These are phyloP conservation scores for Conistra vaccinii DNA, from an alignment of 2,888 invertebrate genomes.

Conservation along the genomic window DNA sequence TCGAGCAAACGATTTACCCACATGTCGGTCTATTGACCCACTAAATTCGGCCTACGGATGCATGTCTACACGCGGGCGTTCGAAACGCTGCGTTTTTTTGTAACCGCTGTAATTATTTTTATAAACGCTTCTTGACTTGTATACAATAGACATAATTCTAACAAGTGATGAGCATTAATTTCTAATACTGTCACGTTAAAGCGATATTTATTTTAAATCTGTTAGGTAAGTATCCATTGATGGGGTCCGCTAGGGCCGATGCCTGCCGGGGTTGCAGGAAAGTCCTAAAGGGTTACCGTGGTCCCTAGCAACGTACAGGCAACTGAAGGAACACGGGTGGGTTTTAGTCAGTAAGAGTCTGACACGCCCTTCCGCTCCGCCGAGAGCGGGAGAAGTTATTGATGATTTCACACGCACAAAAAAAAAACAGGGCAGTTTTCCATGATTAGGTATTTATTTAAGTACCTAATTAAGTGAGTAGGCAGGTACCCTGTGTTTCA, in stretches of 20 bases:
- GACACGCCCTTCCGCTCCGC: no score
- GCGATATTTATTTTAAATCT: neutral
- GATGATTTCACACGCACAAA: no score
- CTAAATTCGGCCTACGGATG: conserved; percentile 26
- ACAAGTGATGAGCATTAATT: neutral
- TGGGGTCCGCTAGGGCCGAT: no score
- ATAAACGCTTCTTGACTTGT: neutral
- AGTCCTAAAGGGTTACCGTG: no score
- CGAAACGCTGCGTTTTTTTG: conserved; percentile 28
- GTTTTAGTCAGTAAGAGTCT: no score
- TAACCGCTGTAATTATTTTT: neutral
- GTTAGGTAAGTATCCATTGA: no score
- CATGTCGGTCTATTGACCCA: conserved; percentile 58
- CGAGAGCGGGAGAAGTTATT: no score
- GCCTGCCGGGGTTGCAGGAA: no score
- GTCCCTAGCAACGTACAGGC: no score
- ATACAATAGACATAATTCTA: neutral
- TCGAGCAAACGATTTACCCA: conserved; percentile 49
- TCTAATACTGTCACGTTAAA: neutral
- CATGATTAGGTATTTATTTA: neutral
- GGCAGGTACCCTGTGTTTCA: neutral
- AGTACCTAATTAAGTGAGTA: neutral
- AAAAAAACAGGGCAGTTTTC: no score
- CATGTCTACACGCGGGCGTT: conserved; percentile 22
- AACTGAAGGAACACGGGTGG: no score